Evolutionary conservation across 2,113 vertebrate genomes (phyloP).

Genomic region (Collichthys lucidus): DNA sequence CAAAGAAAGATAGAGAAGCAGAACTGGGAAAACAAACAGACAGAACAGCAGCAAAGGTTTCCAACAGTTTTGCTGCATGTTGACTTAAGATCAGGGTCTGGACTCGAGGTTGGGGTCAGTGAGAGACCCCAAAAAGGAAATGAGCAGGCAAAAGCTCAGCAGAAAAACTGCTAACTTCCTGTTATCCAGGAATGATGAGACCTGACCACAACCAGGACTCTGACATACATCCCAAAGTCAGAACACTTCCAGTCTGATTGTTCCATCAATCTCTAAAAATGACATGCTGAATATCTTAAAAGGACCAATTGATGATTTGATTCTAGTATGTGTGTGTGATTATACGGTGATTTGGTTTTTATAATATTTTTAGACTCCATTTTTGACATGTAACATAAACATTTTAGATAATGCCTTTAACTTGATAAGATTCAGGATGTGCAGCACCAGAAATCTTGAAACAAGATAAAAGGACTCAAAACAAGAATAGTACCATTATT

Average conservation of each 20-base stretch:
- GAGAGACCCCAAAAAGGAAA: slow-evolving; percentile 52
- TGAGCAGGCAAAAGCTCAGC: slow-evolving; percentile 60
- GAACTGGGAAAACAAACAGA: not conserved
- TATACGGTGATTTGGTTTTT: too few relatives aligned
- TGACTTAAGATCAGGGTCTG: not conserved
- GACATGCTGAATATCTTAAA: not conserved
- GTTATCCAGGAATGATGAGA: slow-evolving; percentile 33
- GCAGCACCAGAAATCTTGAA: not conserved
- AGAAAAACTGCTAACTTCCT: slow-evolving; percentile 65
- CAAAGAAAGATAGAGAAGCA: not conserved
- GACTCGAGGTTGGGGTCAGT: not conserved
- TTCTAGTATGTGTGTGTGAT: too few relatives aligned
- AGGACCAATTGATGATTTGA: not conserved
- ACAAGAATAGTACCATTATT: not conserved
- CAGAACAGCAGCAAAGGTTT: not conserved
- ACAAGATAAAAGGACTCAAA: not conserved
- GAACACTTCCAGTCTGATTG: not conserved
- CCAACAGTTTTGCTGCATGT: not conserved
- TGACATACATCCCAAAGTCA: not conserved
- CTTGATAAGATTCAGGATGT: too few relatives aligned
- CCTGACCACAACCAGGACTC: not conserved
- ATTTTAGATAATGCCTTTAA: too few relatives aligned
- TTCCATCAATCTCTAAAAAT: too few relatives aligned
- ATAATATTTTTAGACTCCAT: too few relatives aligned
- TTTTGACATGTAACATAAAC: too few relatives aligned